Conservation (phyloP, 2,113 vertebrate genomes). For the Chitala chitala region DNA sequence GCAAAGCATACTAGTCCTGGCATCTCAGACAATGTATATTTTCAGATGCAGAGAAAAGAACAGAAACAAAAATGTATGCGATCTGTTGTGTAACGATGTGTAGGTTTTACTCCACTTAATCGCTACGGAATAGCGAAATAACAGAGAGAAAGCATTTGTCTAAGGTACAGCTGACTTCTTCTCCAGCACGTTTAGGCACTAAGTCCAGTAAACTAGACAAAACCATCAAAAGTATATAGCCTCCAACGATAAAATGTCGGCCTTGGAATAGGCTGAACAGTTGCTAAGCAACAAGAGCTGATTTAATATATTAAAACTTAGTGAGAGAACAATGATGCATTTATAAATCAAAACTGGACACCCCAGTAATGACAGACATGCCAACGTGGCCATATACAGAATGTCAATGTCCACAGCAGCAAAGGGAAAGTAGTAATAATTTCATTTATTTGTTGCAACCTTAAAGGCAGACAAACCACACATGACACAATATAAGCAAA, state of each 20-base stretch:
- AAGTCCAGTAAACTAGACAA: background rate
- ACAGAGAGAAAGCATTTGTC: background rate
- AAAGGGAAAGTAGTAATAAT: conserved; percentile 13
- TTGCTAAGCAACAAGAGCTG: conserved; percentile 4
- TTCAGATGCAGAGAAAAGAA: background rate
- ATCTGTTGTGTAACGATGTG: background rate
- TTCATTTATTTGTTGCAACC: background rate
- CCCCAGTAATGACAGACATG: background rate
- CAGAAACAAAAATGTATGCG: background rate
- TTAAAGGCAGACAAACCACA: background rate
- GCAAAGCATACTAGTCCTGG: background rate
- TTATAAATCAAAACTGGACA: conserved; percentile 9
- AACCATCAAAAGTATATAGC: background rate
- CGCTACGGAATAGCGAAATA: background rate
- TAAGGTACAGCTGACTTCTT: background rate
- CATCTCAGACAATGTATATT: background rate
- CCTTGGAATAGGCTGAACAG: background rate
- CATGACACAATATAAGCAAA: background rate
- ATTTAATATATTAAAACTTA: conserved; percentile 4
- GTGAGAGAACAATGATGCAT: background rate
- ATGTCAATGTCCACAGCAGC: background rate
- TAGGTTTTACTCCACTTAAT: background rate
- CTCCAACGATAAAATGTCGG: background rate
- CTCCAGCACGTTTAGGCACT: background rate
- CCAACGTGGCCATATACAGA: background rate